Evolutionary conservation across 2,113 vertebrate species (phyloP), one percentile per base, ranked within the genome.

Genomic region (Crotophaga sulcirostris): DNA sequence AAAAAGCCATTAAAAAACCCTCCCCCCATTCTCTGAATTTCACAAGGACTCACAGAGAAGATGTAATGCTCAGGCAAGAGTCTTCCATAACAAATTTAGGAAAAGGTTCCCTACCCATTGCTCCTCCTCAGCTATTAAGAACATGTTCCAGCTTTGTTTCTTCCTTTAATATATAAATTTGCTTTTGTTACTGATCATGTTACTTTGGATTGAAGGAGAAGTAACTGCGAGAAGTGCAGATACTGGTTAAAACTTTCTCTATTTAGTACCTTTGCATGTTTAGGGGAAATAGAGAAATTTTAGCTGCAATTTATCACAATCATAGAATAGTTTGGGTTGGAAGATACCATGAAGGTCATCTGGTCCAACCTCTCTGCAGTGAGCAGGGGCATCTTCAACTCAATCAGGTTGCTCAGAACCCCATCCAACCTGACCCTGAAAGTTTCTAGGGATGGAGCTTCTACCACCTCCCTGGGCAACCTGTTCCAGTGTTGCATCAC

Each of bases 51-150:
- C 23, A 15, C 29, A 78, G 59, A 56, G 73, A 68, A 42, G 47
- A 17, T 11, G 16, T 16, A 38, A 5, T 17, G 36, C 34, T 73
- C 74, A 26, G 25, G 7, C 13, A 25, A 23, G 25, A 33, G 33
- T 11, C 17, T 19, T 68, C 10, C 52, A 0, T 18, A 59, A 60
- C 24, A 7, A 0, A 0, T n/a, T 34, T n/a, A 54, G 20, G 49
- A 34, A 55, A 60, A 55, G 16, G 11, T 52, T 64, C 10, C 31
- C 13, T 66, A 40, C 5, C 7, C 33, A 3, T 14, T 20, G 26
- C 21, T 56, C 18, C 21, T 56, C 18, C 40, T 83, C 70, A 19
- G 42, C 23, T 24, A 16, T 28, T 70, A 13, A 38, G 23, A 40
- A 11, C 8, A 3, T 1, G 3, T 25, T 38, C 31, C 8, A 2